Evolutionary conservation across 2,113 vertebrate genomes (phyloP).

Genomic region (Notothenia rossii): DNA sequence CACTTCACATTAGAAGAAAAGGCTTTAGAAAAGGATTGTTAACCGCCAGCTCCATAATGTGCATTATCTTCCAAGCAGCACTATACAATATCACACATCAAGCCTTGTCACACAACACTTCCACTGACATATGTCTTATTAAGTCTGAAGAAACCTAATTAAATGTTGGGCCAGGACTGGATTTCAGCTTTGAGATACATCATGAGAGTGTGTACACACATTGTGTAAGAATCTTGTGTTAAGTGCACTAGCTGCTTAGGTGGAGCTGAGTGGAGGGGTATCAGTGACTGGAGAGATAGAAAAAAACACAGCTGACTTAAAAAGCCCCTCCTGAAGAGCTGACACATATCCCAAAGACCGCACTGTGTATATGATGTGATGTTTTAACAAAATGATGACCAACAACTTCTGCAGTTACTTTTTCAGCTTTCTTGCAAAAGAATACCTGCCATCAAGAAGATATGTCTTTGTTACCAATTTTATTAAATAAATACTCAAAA

Average conservation of each 20-base stretch:
- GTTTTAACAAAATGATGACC: slow-evolving; percentile 56
- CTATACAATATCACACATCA: slow-evolving; percentile 77
- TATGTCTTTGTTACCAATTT: background rate
- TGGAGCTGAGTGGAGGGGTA: slow-evolving; percentile 72
- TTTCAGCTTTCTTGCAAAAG: slow-evolving; percentile 38
- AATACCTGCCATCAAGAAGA: slow-evolving; percentile 14
- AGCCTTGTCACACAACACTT: slow-evolving; percentile 79
- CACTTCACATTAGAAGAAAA: slow-evolving; percentile 34
- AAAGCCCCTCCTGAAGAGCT: slow-evolving; percentile 65
- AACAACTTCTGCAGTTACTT: slow-evolving; percentile 42
- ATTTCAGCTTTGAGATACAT: slow-evolving; percentile 79
- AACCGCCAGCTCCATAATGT: slow-evolving; percentile 66
- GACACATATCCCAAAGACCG: slow-evolving; percentile 54
- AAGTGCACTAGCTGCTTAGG: slow-evolving; percentile 73
- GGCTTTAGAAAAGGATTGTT: slow-evolving; percentile 49
- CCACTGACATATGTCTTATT: slow-evolving; percentile 81
- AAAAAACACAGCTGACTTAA: slow-evolving; percentile 56
- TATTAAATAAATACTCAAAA: background rate
- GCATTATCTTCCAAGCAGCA: slow-evolving; percentile 71
- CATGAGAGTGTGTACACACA: slow-evolving; percentile 65
- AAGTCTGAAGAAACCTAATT: slow-evolving; percentile 80
- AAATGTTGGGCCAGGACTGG: slow-evolving; percentile 75
- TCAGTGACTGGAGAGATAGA: slow-evolving; percentile 68
- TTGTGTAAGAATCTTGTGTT: slow-evolving; percentile 61
- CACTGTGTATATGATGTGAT: slow-evolving; percentile 23